Conservation (phyloP, 2,797 vertebrate species). For the Momotus momota region DNA sequence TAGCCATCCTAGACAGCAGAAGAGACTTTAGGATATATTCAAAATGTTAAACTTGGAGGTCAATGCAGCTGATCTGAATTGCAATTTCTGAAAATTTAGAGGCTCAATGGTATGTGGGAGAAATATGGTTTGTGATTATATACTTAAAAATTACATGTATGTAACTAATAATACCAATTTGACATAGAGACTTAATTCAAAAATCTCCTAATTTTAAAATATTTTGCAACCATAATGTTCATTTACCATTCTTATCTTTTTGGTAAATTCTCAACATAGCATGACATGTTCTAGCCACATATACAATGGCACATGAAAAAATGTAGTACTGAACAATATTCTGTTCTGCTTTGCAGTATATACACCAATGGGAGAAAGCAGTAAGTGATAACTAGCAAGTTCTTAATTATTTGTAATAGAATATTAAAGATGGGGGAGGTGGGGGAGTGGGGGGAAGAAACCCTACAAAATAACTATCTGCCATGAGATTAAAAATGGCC, state of each 20-base stretch:
- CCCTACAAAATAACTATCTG: background rate
- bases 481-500: background rate
- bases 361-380: background rate
- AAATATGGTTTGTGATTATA: fast-evolving
- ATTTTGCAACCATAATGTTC: background rate
- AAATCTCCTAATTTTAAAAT: background rate
- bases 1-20: background rate
- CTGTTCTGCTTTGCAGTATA: background rate
- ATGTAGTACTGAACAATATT: background rate
- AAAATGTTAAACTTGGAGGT: background rate
- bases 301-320: background rate
- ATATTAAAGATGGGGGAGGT: no score
- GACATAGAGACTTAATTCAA: background rate
- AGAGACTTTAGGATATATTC: background rate
- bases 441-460: no score
- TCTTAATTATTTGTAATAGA: background rate
- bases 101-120: background rate
- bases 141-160: background rate
- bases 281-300: background rate
- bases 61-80: background rate
- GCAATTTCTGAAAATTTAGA: background rate
- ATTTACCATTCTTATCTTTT: background rate
- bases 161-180: background rate
- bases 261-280: background rate
- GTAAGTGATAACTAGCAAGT: background rate